A percentile compares a stretch with the other conserved stretches of the same genome.
These are phyloP conservation scores for Eclectus roratus DNA, from an alignment of 2,113 vertebrate species.

Conservation along the genomic window DNA sequence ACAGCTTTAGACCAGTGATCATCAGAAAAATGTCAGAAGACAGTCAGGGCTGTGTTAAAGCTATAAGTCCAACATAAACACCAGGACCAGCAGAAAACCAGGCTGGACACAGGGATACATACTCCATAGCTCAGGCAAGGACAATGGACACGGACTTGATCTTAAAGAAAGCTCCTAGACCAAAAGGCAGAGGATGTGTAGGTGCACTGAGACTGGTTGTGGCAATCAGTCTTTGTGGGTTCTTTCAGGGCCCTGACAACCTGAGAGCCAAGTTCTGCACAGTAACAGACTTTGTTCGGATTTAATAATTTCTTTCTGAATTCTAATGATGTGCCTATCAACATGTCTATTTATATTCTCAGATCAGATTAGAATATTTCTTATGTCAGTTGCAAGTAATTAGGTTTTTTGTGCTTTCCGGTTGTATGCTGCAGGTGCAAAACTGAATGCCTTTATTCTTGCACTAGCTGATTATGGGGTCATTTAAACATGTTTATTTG, in stretches of 20 bases:
- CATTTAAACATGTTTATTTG: background rate
- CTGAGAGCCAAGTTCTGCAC: background rate
- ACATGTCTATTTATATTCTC: background rate
- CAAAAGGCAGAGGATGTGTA: background rate
- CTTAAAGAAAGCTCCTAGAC: background rate
- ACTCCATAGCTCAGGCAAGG: background rate
- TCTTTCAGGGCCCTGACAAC: background rate
- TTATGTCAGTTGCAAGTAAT: background rate
- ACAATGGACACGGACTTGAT: fast-evolving
- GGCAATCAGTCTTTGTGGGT: background rate
- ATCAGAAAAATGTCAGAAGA: background rate
- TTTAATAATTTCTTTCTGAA: background rate
- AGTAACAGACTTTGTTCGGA: background rate
- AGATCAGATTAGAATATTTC: background rate
- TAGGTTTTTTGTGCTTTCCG: background rate
- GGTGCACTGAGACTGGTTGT: fast-evolving
- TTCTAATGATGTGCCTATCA: background rate
- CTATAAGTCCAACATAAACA: background rate
- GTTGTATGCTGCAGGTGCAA: background rate
- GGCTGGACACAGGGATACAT: background rate
- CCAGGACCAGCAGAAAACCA: background rate
- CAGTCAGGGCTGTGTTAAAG: background rate
- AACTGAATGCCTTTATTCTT: background rate
- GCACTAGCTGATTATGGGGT: background rate
- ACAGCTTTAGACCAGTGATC: background rate